These are phyloP conservation scores for Neomicropteryx cornuta DNA, from an alignment of 1,140 invertebrate genomes.

Conservation along the genomic window DNA sequence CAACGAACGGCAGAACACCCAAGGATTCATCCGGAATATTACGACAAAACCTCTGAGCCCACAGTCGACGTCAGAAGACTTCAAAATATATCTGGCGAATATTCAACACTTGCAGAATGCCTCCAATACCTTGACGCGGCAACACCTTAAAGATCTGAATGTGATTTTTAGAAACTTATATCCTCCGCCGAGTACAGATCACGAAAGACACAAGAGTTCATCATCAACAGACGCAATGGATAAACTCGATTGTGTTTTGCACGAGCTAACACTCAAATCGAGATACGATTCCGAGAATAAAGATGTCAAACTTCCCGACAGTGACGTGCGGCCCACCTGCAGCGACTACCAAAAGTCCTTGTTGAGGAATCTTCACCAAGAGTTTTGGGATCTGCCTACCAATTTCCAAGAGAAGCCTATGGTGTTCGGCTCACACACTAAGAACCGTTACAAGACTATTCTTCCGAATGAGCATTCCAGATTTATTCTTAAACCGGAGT, in stretches of 20 bases:
- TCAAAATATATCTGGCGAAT: constrained; percentile 54
- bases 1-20: constrained; percentile 14
- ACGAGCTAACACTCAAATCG: no score
- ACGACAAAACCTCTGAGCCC: constrained; percentile 48
- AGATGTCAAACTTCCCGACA: no score
- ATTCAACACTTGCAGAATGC: constrained; percentile 56
- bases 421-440: constrained; percentile 77
- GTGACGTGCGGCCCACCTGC: constrained; percentile 23
- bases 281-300: no score
- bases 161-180: constrained; percentile 44
- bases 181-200: constrained; percentile 11
- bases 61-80: constrained; percentile 50
- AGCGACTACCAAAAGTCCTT: constrained; percentile 52
- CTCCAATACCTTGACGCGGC: constrained; percentile 42
- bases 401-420: constrained; percentile 82
- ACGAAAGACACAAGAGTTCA: not conserved
- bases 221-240: not conserved
- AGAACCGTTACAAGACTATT: constrained; percentile 84
- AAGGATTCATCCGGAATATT: constrained; percentile 39
- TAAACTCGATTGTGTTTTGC: no score
- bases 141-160: constrained; percentile 42
- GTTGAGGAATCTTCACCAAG: constrained; percentile 69
- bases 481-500: constrained; percentile 46
- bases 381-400: constrained; percentile 88
- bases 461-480: constrained; percentile 76